phyloP scores from a whole-genome alignment of 2,888 invertebrate genomes.

The Coremacera marginata region DNA sequence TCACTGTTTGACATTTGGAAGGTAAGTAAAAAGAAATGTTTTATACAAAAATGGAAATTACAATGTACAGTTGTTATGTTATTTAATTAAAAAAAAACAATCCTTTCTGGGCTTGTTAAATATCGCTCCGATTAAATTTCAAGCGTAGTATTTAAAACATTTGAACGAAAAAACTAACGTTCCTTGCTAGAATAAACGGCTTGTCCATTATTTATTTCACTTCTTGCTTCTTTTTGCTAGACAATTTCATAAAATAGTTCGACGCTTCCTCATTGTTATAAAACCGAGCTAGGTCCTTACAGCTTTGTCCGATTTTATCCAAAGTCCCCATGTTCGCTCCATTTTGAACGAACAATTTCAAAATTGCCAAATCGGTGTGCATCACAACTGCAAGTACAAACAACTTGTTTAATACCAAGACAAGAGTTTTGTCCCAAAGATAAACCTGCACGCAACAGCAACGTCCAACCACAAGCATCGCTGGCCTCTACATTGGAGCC shows the following conservation, averaged over 20 bases:
- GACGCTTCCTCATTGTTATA: slow-evolving; percentile 56
- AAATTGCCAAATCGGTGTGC: slow-evolving; percentile 59
- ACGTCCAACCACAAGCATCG: slow-evolving; percentile 65
- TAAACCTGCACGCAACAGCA: slow-evolving; percentile 65
- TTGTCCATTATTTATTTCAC: background rate
- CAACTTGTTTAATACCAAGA: background rate
- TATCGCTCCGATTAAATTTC: too few species aligned
- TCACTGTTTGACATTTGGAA: too few species aligned
- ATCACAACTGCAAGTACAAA: slow-evolving; percentile 58
- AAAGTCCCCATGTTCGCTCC: slow-evolving; percentile 58
- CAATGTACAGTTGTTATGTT: too few species aligned
- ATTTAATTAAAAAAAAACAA: too few species aligned
- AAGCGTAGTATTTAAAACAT: too few species aligned
- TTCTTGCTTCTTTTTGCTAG: slow-evolving; percentile 25
- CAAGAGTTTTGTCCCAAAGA: too few species aligned
- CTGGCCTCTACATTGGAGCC: slow-evolving; percentile 63
- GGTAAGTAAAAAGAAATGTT: too few species aligned
- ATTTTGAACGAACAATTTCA: slow-evolving; percentile 61
- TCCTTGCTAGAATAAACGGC: too few species aligned
- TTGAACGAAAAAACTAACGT: too few species aligned
- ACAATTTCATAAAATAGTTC: slow-evolving; percentile 59
- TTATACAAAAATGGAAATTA: too few species aligned
- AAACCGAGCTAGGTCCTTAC: slow-evolving; percentile 62
- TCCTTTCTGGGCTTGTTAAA: too few species aligned
- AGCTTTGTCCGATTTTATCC: slow-evolving; percentile 59